Evolutionary conservation across 2,113 vertebrate genomes (phyloP).

Genomic region (Epinephelus lanceolatus): DNA sequence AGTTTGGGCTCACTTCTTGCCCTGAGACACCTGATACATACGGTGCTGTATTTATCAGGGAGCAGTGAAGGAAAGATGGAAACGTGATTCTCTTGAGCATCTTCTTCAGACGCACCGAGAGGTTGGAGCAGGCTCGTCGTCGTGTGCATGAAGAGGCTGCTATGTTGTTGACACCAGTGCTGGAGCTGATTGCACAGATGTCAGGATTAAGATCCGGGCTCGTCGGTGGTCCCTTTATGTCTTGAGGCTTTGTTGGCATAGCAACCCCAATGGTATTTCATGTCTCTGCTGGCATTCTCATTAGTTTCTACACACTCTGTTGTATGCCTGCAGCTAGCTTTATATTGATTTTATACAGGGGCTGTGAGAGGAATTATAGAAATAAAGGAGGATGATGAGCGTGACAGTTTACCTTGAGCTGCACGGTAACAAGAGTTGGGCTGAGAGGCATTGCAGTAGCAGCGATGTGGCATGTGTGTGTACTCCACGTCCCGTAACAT

Average conservation of each 20-base stretch:
- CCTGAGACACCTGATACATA: neutral
- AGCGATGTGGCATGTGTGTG: slow-evolving; percentile 2
- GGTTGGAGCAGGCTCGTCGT: neutral
- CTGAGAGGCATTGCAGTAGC: neutral
- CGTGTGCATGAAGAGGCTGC: slow-evolving; percentile 34
- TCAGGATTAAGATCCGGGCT: slow-evolving; percentile 54
- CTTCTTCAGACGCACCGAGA: slow-evolving; percentile 5
- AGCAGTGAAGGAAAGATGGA: neutral
- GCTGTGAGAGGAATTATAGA: slow-evolving; percentile 22
- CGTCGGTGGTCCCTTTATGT: slow-evolving; percentile 54
- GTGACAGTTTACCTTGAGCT: slow-evolving; percentile 6
- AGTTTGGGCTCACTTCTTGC: neutral
- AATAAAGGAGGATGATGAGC: neutral
- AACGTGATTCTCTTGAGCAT: slow-evolving; percentile 8
- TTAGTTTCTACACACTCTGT: slow-evolving; percentile 33
- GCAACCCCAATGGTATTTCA: slow-evolving; percentile 60
- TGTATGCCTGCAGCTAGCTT: slow-evolving; percentile 31
- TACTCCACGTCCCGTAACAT: slow-evolving; percentile 9
- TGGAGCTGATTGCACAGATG: slow-evolving; percentile 54
- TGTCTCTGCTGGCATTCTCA: slow-evolving; percentile 52
- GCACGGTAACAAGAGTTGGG: neutral
- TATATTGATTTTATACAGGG: slow-evolving; percentile 28
- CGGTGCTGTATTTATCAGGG: neutral
- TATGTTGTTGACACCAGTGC: slow-evolving; percentile 37
- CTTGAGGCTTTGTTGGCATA: slow-evolving; percentile 68